Evolutionary conservation across 2,888 invertebrate genomes (phyloP), one percentile per base, ranked within the genome.

Genomic region (Ornithoptera priamus): DNA sequence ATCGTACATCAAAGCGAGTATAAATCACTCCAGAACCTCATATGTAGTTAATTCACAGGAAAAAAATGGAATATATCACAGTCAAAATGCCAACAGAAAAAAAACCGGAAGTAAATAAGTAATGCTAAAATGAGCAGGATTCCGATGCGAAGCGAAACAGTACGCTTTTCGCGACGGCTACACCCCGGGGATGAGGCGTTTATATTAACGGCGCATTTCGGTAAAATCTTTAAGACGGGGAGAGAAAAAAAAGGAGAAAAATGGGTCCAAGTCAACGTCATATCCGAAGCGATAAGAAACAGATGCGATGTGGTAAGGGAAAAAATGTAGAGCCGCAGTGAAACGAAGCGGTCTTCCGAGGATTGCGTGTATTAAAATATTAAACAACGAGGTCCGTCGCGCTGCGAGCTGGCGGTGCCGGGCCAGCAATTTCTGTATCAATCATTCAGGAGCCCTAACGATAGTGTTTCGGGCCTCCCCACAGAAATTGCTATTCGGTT

Each of bases 211-310:
- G 50, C 64, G 67, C 57, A 64, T 65, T 67, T 71, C 64, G 65
- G 50, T 46, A 67, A 70, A 71, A 70, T 68, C 57, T 65, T 20
- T 17, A 36, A 17, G 17, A 46, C 46, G 46, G 39, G 39, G 39
- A 15, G 15, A 12, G 15, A 15, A 46, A 46, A 62, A 67, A 63
- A 60, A 69, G 59, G 61, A 62, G 67, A 65, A 69, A 72, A 73
- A 70, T 65, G 67, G 69, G 62, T 59, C 59, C 62, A 67, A 67
- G 67, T 60, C 68, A 71, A 71, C 64, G 70, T 71, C 71, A 71
- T 62, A 69, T 73, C 73, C 67, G 30, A 57, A 30, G 20, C 61
- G 73, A 73, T 73, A 73, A 71, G 69, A 61, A 53, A 57, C 67
- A 68, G 73, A 65, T 58, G 67, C 61, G 71, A 65, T 66, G 72